Percentiles rank a stretch among this genome's conserved stretches.
These are phyloP conservation scores for Xestoiulus laeticollis DNA, from an alignment of 2,888 invertebrate genomes.

Conservation along the genomic window DNA sequence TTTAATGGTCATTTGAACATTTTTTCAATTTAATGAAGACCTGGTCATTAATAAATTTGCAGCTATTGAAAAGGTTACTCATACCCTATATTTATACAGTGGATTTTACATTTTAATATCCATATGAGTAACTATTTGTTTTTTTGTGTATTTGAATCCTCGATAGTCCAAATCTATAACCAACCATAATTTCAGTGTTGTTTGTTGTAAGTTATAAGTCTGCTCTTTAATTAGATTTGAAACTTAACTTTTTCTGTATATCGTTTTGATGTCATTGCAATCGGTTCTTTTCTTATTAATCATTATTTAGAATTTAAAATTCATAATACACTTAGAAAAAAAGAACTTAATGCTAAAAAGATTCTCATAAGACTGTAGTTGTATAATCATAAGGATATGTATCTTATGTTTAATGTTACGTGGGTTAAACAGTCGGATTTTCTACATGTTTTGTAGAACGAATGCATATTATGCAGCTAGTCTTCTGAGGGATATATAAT, in stretches of 20 bases:
- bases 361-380: neutral
- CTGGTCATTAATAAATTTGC: neutral
- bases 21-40: neutral
- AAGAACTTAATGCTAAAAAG: no score
- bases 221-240: neutral
- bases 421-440: neutral
- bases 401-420: slow-evolving; percentile 16
- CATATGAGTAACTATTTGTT: neutral
- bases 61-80: neutral
- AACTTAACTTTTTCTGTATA: neutral
- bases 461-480: neutral
- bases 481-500: neutral
- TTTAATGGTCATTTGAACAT: neutral
- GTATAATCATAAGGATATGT: neutral
- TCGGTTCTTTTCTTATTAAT: neutral
- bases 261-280: neutral
- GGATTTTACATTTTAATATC: neutral
- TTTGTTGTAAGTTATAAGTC: neutral
- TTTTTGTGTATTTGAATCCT: neutral
- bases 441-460: neutral
- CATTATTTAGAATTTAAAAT: slow-evolving; percentile 11
- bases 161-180: neutral
- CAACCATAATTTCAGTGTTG: neutral
- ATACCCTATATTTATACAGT: neutral
- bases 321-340: neutral